Evolutionary conservation across 2,113 vertebrate genomes (phyloP).

Genomic region (Uropsilus gracilis): DNA sequence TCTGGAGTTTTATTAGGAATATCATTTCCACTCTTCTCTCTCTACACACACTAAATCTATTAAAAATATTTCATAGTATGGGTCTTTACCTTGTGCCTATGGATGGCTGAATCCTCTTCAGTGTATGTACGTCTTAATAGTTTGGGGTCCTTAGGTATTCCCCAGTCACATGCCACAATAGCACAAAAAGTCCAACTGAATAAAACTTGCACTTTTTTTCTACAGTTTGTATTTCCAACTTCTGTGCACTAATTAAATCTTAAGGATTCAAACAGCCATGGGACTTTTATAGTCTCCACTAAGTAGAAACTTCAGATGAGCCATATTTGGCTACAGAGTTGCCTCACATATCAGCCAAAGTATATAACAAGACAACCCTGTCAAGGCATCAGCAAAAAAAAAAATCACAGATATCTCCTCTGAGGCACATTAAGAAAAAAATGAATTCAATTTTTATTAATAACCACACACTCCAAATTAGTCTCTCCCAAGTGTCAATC

Average conservation of each 20-base stretch:
- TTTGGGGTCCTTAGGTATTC: too few species aligned
- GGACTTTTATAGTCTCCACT: background rate
- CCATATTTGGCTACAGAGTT: background rate
- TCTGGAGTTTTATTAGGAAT: too few species aligned
- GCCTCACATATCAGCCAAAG: background rate
- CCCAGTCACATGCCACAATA: background rate
- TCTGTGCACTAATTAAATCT: background rate
- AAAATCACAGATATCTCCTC: background rate
- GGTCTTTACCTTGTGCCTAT: too few species aligned
- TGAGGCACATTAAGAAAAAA: background rate
- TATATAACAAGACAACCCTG: background rate
- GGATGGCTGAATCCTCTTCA: too few species aligned
- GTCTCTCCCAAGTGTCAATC: background rate
- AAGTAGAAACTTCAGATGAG: background rate
- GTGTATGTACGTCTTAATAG: too few species aligned
- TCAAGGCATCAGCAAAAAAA: fast-evolving
- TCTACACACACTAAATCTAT: too few species aligned
- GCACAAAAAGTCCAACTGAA: slow-evolving; percentile 3
- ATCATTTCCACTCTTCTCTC: too few species aligned
- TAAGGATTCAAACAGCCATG: background rate
- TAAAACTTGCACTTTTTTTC: background rate
- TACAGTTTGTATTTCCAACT: background rate
- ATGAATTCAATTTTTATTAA: background rate
- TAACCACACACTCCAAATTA: slow-evolving; percentile 12
- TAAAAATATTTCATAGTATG: too few species aligned